Base-by-base conservation (phyloP, 2,888 invertebrate genomes). In the Gymnosoma rotundatum region DNA sequence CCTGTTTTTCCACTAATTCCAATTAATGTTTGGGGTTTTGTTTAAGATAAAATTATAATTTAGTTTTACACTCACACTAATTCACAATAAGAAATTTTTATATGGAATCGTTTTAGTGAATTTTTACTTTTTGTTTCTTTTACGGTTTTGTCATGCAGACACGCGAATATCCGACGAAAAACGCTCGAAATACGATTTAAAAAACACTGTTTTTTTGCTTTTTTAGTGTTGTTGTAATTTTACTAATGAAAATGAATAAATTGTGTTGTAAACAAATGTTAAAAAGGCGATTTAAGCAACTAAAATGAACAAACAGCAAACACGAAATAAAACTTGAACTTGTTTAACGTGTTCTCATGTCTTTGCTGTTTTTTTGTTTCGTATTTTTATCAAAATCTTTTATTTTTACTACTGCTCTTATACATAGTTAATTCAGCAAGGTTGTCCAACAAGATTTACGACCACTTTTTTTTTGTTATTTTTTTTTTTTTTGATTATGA, bases 391-490 rank as follows among this genome's bases (percentile, higher is more conserved):
- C 6, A 20, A 48, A 25, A 58, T 69, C 4, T 76, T 32, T 61
- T 61, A 14, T 18, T 63, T 52, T 66, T 73, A 2, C 21, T 58
- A 7, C 12, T 81, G 18, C n/a, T 78, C 20, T 69, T 64, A 42
- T n/a, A 25, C 25, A 25, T 25, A 54, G 21, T 52, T 36, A 32
- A 38, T 21, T 67, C 50, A 58, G 61, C 52, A 85, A 85, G 73
- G 67, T 79, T 83, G 75, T 20, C 50, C 60, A 72, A 76, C 54
- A 75, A 83, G 78, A 85, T 83, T 79, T 83, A 85, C 78, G 48
- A 67, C 76, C 36, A 72, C 6, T 5, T 32, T 32, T 32, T 32
- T 69, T 25, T 36, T 73, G 4, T 25, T 25, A 25, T 52, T 61
- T 8, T 1, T n/a, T 48, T 72, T n/a, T 16, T n/a, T 16, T 50